Conservation (phyloP, 2,888 invertebrate genomes). For the Biston betularia region DNA sequence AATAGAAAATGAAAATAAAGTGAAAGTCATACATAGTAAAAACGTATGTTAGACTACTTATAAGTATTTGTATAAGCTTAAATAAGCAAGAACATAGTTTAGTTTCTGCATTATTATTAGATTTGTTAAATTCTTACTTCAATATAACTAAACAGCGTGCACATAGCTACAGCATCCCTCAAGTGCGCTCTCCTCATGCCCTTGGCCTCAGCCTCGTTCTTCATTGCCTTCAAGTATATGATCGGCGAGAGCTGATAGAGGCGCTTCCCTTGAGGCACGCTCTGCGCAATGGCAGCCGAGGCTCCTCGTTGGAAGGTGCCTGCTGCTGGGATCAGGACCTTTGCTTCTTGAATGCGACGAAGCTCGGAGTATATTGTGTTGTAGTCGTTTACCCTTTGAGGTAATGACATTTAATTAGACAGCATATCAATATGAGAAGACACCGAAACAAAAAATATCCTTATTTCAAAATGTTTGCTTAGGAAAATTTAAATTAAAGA, state of each 20-base stretch:
- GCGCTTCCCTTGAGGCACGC: constrained; percentile 86
- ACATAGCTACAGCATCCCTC: constrained; percentile 95
- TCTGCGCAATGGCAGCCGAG: constrained; percentile 89
- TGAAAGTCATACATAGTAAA: too few species aligned
- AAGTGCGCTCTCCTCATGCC: constrained; percentile 95
- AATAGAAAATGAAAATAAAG: too few species aligned
- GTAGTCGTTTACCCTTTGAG: constrained; percentile 88
- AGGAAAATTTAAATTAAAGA: too few species aligned
- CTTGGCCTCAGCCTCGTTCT: constrained; percentile 91
- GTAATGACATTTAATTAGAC: not conserved
- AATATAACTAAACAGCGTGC: constrained; percentile 90
- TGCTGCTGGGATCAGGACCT: constrained; percentile 89
- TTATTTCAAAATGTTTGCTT: too few species aligned
- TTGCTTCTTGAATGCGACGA: constrained; percentile 86
- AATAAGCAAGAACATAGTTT: too few species aligned
- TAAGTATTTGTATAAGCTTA: too few species aligned
- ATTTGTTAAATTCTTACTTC: constrained; percentile 51
- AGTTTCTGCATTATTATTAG: too few species aligned
- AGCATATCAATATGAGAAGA: not conserved
- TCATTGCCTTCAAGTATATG: constrained; percentile 93
- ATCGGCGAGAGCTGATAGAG: constrained; percentile 91
- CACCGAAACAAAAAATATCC: too few species aligned
- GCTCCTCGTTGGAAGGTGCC: constrained; percentile 91
- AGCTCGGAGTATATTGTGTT: constrained; percentile 90
- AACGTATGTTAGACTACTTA: too few species aligned